A percentile compares a stretch with the other conserved stretches of the same genome.
Evolutionary conservation across 1,140 invertebrate genomes (phyloP).

Genomic region (Agrilus planipennis): DNA sequence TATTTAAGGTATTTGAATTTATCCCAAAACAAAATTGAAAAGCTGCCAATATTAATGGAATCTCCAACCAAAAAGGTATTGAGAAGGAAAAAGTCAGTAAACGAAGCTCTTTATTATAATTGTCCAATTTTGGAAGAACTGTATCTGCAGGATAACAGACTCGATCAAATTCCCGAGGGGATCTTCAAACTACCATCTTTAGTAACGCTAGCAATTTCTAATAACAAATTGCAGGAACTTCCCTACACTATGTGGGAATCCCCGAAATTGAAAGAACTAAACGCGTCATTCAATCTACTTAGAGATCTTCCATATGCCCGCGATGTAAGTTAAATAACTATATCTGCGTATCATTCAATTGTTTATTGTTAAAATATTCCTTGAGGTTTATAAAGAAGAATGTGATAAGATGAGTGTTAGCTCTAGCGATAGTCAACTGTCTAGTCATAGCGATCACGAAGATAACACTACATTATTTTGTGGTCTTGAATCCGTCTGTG

Average conservation of each 20-base stretch:
- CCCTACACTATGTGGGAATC: constrained; percentile 85
- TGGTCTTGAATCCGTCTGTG: constrained; percentile 23
- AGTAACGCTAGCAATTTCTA: constrained; percentile 76
- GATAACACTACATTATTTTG: constrained; percentile 21
- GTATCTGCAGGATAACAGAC: constrained; percentile 76
- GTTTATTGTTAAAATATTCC: constrained; percentile 3
- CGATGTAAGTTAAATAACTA: background rate
- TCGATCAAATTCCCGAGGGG: constrained; percentile 67
- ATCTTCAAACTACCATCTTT: constrained; percentile 73
- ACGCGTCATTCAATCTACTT: constrained; percentile 83
- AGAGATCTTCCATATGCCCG: constrained; percentile 53
- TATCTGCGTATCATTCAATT: no score
- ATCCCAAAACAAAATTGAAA: constrained; percentile 77
- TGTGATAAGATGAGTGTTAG: constrained; percentile 31
- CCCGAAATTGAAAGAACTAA: constrained; percentile 79
- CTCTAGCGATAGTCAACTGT: constrained; percentile 33
- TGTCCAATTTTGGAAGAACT: constrained; percentile 80
- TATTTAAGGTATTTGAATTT: constrained; percentile 76
- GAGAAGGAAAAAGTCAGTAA: constrained; percentile 24
- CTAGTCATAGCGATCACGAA: constrained; percentile 27
- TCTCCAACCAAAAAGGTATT: constrained; percentile 27
- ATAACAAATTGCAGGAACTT: constrained; percentile 82
- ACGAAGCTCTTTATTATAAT: constrained; percentile 40
- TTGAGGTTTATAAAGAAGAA: constrained; percentile 23
- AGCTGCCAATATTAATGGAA: constrained; percentile 41